A percentile compares a stretch with the other conserved stretches of the same genome.
Evolutionary conservation across 2,797 vertebrate genomes (phyloP).

Genomic region (Rhynchotus rufescens): DNA sequence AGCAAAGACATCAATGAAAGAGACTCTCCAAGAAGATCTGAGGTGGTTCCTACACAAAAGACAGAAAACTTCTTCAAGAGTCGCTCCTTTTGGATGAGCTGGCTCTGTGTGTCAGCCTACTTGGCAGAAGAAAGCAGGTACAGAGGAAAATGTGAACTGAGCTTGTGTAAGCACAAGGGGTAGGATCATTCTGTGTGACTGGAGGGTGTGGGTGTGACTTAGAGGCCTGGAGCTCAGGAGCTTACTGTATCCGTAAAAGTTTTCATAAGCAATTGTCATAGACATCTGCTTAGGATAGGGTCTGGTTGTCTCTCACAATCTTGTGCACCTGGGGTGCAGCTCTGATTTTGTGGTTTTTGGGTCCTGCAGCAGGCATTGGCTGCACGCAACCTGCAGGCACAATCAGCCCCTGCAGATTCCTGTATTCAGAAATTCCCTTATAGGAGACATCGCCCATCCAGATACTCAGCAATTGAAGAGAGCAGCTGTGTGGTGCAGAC

Average conservation of each 20-base stretch:
- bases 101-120: too few relatives aligned
- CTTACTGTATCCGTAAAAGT: not conserved
- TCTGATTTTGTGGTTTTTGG: not conserved
- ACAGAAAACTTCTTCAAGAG: too few relatives aligned
- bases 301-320: not conserved
- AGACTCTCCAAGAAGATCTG: too few relatives aligned
- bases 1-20: too few relatives aligned
- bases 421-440: not conserved
- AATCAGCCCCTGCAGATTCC: not conserved
- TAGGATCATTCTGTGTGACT: too few relatives aligned
- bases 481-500: not conserved
- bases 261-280: not conserved
- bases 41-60: too few relatives aligned
- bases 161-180: too few relatives aligned
- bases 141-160: too few relatives aligned
- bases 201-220: too few relatives aligned
- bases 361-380: not conserved
- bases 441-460: not conserved
- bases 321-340: too few relatives aligned
- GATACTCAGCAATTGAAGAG: not conserved
- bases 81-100: too few relatives aligned
- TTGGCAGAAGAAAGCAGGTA: too few relatives aligned
- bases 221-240: not conserved
- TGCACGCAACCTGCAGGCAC: not conserved
- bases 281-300: not conserved